These are phyloP conservation scores for Gymnopithys bicolor DNA, from an alignment of 2,797 vertebrate species.

Conservation along the genomic window DNA sequence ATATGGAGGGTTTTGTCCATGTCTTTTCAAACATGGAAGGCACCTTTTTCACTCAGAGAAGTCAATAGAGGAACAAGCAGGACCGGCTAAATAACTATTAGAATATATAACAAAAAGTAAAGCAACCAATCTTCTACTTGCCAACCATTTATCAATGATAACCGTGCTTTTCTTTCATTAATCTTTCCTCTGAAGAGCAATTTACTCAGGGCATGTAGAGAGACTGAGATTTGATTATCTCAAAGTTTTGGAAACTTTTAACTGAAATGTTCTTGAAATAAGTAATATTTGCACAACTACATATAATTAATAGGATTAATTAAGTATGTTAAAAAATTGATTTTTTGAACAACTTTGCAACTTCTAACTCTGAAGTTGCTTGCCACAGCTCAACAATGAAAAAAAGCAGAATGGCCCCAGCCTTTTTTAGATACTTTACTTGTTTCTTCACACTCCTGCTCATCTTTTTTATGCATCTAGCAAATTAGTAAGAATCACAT, in stretches of 20 bases:
- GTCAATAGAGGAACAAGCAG: background rate
- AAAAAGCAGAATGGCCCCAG: background rate
- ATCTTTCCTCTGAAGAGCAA: background rate
- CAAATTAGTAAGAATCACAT: background rate
- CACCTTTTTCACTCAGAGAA: background rate
- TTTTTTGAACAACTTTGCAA: background rate
- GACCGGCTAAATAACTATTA: background rate
- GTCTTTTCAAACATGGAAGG: background rate
- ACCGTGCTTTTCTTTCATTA: background rate
- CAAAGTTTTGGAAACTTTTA: background rate
- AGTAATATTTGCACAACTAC: background rate
- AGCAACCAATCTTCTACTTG: background rate
- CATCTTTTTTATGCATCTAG: background rate
- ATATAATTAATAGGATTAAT: background rate
- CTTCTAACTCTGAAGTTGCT: background rate
- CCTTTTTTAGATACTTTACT: background rate
- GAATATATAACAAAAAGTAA: background rate
- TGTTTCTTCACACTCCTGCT: background rate
- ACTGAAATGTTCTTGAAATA: background rate
- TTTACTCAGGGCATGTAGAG: rapidly evolving
- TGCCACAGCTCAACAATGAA: background rate
- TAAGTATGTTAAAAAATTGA: background rate
- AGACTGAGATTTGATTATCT: background rate
- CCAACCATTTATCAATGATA: background rate
- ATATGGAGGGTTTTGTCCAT: background rate